These are phyloP conservation scores for Pseudomyrmex dendroicus DNA, from an alignment of 1,140 invertebrate species.

Conservation along the genomic window DNA sequence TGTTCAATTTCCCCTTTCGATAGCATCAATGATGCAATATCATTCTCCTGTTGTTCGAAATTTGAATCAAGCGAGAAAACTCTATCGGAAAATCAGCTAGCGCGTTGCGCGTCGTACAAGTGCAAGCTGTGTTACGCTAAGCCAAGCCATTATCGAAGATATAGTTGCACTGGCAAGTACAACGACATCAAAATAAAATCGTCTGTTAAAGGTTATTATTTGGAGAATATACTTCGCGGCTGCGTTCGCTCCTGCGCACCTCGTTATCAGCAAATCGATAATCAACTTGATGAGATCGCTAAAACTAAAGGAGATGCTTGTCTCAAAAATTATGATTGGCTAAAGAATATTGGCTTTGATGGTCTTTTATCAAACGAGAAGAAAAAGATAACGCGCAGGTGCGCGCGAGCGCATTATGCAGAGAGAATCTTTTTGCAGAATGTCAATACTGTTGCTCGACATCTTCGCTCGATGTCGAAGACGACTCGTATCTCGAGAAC, in stretches of 20 bases:
- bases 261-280: constrained; percentile 17
- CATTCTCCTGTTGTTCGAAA: neutral
- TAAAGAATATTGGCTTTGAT: constrained; percentile 4
- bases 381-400: constrained; percentile 8
- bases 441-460: constrained; percentile 11
- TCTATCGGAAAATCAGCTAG: neutral
- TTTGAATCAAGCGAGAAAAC: neutral
- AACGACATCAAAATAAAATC: constrained; percentile 26
- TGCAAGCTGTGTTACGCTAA: constrained; percentile 25
- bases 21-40: neutral
- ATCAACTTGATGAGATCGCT: constrained; percentile 17
- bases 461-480: constrained; percentile 16
- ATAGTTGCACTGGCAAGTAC: constrained; percentile 13
- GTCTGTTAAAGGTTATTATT: neutral
- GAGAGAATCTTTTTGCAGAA: constrained; percentile 49
- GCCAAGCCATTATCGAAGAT: constrained; percentile 40
- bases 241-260: neutral
- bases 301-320: constrained; percentile 38
- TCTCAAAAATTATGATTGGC: constrained; percentile 33
- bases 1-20: constrained; percentile 13
- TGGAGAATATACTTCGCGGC: neutral
- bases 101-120: neutral
- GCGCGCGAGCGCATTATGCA: constrained; percentile 52
- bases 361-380: neutral
- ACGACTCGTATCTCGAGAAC: neutral